These are phyloP conservation scores for Platysternon megacephalum DNA, from an alignment of 2,113 vertebrate genomes.

Conservation along the genomic window DNA sequence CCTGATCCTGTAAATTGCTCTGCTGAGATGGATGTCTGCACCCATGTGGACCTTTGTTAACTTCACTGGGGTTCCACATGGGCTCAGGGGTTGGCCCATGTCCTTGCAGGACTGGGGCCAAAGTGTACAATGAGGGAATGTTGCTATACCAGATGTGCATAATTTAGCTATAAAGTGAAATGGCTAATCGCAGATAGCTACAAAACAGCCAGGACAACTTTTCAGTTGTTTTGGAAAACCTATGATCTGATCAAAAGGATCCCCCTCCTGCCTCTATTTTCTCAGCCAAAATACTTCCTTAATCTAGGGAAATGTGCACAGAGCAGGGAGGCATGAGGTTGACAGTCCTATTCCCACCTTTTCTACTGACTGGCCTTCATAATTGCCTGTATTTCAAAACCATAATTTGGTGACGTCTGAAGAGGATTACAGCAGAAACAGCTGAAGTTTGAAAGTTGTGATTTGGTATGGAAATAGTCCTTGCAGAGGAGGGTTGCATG, in stretches of 20 bases:
- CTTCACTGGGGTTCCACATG: background rate
- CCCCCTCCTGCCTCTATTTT: background rate
- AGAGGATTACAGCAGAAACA: background rate
- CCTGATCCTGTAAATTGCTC: background rate
- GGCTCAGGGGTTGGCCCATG: background rate
- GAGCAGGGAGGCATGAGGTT: background rate
- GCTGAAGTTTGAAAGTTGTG: background rate
- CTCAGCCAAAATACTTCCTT: background rate
- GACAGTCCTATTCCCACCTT: background rate
- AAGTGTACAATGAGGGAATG: background rate
- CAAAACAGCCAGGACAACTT: background rate
- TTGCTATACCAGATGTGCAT: background rate
- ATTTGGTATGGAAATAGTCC: background rate
- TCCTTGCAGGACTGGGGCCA: background rate
- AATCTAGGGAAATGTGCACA: background rate
- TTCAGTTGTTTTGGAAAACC: slow-evolving; percentile 3
- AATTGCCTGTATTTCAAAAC: background rate
- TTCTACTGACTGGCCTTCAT: background rate
- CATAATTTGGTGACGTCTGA: background rate
- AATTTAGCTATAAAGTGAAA: background rate
- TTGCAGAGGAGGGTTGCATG: background rate
- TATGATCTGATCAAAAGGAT: background rate
- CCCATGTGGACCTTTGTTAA: background rate
- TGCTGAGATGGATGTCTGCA: background rate
- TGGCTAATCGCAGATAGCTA: accelerated